Conservation (phyloP, 2,113 vertebrate genomes). For the Grallaria varia region DNA sequence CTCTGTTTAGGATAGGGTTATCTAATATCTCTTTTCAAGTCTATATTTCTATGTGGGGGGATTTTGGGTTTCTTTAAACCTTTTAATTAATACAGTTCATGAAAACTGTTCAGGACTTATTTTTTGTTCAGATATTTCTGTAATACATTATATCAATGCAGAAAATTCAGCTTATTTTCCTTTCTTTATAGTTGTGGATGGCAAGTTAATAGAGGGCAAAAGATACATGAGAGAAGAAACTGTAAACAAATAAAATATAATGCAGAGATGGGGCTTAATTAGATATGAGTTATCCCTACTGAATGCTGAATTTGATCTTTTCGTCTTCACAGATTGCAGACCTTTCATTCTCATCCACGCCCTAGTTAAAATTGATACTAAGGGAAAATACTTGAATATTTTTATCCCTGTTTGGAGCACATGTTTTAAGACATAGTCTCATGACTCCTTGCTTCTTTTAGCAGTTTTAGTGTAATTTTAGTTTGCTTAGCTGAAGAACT, state of each 20-base stretch:
- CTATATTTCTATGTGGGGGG: neutral
- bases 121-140: neutral
- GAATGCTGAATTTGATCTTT: conserved; percentile 26
- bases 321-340: conserved; percentile 12
- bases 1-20: neutral
- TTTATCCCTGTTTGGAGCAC: neutral
- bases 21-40: neutral
- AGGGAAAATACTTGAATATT: conserved; percentile 24
- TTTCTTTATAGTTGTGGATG: neutral
- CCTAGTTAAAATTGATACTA: neutral
- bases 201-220: neutral
- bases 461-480: neutral
- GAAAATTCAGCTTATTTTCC: neutral
- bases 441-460: neutral
- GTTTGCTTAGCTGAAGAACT: neutral
- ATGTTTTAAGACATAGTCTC: neutral
- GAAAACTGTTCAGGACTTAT: neutral
- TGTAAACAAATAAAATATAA: neutral
- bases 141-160: neutral
- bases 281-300: neutral
- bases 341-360: neutral
- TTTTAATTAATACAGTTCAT: neutral
- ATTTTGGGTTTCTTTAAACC: neutral
- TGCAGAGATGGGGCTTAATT: neutral
- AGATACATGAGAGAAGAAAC: neutral